phyloP scores from a whole-genome alignment of 2,797 vertebrate species.

The Notamacropus eugenii region DNA sequence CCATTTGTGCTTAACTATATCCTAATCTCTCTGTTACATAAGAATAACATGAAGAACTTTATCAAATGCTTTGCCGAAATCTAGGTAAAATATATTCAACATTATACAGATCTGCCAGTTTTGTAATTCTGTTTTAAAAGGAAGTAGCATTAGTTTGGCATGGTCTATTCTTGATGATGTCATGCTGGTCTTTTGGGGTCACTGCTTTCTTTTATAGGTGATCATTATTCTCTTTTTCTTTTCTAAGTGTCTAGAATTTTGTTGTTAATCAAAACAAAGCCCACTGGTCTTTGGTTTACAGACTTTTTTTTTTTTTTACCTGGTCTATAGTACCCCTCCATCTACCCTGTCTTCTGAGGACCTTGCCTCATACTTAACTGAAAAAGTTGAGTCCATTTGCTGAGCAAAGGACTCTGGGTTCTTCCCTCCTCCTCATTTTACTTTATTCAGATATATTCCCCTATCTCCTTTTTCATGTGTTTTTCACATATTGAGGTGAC shows the following conservation, averaged over 20 bases:
- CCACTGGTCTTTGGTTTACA: no score
- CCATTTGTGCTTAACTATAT: neutral
- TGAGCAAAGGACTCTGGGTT: no score
- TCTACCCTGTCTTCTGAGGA: no score
- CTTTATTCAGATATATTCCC: no score
- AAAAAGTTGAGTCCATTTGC: no score
- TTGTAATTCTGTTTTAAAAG: neutral
- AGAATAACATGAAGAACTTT: neutral
- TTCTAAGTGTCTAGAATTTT: neutral
- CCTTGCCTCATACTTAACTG: no score
- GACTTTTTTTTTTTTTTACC: neutral
- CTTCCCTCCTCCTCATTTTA: no score
- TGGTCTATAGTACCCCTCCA: no score
- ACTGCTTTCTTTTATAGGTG: neutral
- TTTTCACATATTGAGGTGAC: no score
- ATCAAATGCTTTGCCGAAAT: neutral
- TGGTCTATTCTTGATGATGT: neutral
- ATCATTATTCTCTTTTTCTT: neutral
- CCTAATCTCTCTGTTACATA: neutral
- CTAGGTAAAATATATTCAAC: neutral
- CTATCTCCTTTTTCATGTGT: no score
- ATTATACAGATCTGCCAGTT: neutral
- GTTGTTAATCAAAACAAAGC: no score
- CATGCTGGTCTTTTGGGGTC: neutral
- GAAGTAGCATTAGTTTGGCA: neutral